Conservation (phyloP, 2,797 vertebrate species). For the Cyprinella venusta region DNA sequence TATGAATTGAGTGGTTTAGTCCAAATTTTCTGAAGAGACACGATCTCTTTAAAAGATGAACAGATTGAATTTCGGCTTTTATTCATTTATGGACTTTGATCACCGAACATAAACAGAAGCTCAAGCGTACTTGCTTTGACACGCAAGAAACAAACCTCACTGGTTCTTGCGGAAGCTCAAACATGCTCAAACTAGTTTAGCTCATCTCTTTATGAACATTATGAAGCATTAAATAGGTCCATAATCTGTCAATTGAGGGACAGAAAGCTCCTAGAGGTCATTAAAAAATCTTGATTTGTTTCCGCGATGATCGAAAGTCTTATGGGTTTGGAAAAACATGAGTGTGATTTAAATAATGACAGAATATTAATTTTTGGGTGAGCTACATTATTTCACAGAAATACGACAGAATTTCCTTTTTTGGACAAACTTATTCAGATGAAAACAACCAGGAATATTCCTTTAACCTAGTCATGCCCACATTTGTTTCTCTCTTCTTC, state of each 20-base stretch:
- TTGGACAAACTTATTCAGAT: background rate
- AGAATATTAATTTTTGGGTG: background rate
- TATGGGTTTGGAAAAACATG: background rate
- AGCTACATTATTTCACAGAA: background rate
- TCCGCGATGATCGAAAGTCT: background rate
- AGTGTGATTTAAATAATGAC: background rate
- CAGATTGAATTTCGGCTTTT: background rate
- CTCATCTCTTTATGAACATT: background rate
- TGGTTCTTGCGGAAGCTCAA: background rate
- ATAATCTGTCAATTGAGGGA: background rate
- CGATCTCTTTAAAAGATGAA: background rate
- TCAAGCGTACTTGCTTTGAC: background rate
- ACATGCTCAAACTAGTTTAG: background rate
- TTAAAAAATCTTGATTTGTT: background rate
- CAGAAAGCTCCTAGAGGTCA: background rate
- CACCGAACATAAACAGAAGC: background rate
- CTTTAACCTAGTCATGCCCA: background rate
- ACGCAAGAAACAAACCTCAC: background rate
- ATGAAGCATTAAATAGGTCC: background rate
- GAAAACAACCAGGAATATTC: background rate
- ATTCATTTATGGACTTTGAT: background rate
- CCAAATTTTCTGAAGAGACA: background rate
- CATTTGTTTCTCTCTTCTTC: conserved; percentile 12
- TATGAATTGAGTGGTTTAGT: background rate
- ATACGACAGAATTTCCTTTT: background rate